Conservation (phyloP, 2,888 invertebrate genomes). For the Caenorhabditis sulstoni region DNA sequence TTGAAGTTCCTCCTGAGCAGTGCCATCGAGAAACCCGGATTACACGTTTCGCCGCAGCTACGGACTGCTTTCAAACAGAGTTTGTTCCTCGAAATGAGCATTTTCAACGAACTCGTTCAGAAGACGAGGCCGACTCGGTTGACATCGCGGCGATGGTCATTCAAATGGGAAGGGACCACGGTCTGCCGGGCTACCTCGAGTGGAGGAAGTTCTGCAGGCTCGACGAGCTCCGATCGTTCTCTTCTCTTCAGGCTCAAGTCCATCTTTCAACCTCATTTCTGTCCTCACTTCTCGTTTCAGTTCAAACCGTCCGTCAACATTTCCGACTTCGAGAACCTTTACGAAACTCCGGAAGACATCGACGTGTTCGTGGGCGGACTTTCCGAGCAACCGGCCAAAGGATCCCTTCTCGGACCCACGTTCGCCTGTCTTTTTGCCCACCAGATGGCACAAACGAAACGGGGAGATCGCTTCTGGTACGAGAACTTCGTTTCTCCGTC, state of each 20-base stretch:
- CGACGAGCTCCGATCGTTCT: slow-evolving; percentile 59
- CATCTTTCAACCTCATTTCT: background rate
- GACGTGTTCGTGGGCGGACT: slow-evolving; percentile 79
- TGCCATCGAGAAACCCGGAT: slow-evolving; percentile 71
- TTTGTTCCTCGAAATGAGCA: background rate
- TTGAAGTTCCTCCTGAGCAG: slow-evolving; percentile 72
- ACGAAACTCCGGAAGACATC: slow-evolving; percentile 75
- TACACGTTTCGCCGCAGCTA: slow-evolving; percentile 71
- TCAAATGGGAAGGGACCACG: slow-evolving; percentile 78
- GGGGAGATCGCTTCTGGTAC: slow-evolving; percentile 81
- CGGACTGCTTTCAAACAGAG: slow-evolving; percentile 70
- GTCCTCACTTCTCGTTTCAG: slow-evolving; percentile 26
- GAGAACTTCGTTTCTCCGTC: slow-evolving; percentile 80
- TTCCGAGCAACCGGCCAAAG: slow-evolving; percentile 76
- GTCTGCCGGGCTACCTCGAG: slow-evolving; percentile 71
- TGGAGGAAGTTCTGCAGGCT: slow-evolving; percentile 77
- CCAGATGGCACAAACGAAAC: slow-evolving; percentile 75
- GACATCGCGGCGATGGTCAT: slow-evolving; percentile 77
- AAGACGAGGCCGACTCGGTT: slow-evolving; percentile 43
- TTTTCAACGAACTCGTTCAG: slow-evolving; percentile 11
- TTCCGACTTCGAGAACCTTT: slow-evolving; percentile 56
- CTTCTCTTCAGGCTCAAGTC: slow-evolving; percentile 57
- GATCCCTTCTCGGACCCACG: slow-evolving; percentile 79
- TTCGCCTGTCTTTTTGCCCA: slow-evolving; percentile 78
- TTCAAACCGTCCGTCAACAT: slow-evolving; percentile 60